phyloP scores from a whole-genome alignment of 2,888 invertebrate genomes.

The Caradrina clavipalpis region DNA sequence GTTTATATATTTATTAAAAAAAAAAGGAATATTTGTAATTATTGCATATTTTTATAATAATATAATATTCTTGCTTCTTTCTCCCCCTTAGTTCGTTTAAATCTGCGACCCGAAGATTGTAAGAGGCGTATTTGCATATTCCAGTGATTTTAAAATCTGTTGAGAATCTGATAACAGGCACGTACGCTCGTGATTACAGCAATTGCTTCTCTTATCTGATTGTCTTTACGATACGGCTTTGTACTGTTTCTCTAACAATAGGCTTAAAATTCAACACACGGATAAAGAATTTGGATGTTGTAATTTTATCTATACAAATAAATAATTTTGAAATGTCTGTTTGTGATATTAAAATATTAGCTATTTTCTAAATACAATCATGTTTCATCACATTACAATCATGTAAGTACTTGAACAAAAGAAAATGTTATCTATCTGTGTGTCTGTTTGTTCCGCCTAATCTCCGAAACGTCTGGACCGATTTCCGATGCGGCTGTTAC shows the following conservation, averaged over 20 bases:
- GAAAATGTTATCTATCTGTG: no score
- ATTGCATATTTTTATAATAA: no score
- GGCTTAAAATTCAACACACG: slow-evolving; percentile 22
- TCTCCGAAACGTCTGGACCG: no score
- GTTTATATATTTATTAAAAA: no score
- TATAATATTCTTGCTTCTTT: neutral
- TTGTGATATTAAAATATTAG: no score
- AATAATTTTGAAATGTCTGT: no score
- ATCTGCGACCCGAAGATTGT: slow-evolving; percentile 19
- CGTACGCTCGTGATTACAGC: slow-evolving; percentile 46
- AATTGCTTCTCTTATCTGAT: slow-evolving; percentile 30
- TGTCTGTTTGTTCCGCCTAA: no score
- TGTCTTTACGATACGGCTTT: slow-evolving; percentile 21
- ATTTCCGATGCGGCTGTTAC: no score
- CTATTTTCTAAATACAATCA: no score
- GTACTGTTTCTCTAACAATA: slow-evolving; percentile 22
- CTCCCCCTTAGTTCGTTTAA: neutral
- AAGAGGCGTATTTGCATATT: slow-evolving; percentile 42
- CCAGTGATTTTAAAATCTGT: slow-evolving; percentile 53
- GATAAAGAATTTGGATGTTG: neutral
- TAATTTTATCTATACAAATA: neutral
- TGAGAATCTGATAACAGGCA: slow-evolving; percentile 44
- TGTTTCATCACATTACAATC: no score
- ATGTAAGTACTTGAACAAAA: no score
- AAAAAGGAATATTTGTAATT: no score